Evolutionary conservation across 2,797 vertebrate genomes (phyloP).

Genomic region (Catharus ustulatus): DNA sequence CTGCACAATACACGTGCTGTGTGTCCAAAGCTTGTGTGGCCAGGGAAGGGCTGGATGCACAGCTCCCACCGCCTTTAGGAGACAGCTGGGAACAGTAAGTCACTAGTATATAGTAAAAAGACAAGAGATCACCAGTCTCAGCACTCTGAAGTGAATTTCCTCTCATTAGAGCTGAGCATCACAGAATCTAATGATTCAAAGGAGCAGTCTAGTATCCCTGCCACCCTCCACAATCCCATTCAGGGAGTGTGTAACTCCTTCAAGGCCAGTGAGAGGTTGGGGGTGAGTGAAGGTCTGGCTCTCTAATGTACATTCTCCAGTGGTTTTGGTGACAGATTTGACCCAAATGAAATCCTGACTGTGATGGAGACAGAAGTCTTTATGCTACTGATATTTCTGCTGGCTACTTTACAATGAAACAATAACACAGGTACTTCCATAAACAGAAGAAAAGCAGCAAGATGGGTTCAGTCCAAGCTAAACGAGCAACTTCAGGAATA

Average conservation of each 20-base stretch:
- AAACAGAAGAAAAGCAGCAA: neutral
- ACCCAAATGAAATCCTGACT: neutral
- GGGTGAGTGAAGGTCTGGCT: neutral
- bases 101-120: neutral
- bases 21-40: neutral
- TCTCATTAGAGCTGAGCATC: neutral
- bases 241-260: neutral
- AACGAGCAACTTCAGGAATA: neutral
- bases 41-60: neutral
- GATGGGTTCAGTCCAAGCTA: neutral
- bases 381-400: neutral
- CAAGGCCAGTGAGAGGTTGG: neutral
- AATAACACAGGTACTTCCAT: neutral
- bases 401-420: neutral
- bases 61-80: neutral
- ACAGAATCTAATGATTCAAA: neutral
- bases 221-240: neutral
- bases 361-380: neutral
- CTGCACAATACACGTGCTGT: accelerated
- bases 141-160: neutral
- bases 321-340: neutral
- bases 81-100: neutral
- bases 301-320: neutral
- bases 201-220: neutral
- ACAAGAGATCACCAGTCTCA: neutral